Evolutionary conservation across 2,797 vertebrate genomes (phyloP).

Genomic region (Melopsittacus undulatus): DNA sequence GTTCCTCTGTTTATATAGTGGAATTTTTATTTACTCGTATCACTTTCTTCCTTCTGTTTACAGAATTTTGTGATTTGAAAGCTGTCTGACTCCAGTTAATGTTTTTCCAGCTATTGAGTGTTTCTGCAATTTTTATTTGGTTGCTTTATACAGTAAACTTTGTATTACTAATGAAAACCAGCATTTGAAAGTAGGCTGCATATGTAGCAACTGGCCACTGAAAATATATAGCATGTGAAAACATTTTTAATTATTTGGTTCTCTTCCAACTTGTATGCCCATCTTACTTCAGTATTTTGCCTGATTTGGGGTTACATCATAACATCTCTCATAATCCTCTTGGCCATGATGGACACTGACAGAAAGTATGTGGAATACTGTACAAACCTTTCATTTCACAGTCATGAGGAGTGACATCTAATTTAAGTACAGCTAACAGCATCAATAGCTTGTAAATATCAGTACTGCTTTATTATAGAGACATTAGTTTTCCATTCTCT

Average conservation of each 20-base stretch:
- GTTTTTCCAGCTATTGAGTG: neutral
- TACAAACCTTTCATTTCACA: neutral
- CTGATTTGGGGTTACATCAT: neutral
- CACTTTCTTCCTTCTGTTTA: constrained; percentile 15
- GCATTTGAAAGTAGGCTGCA: neutral
- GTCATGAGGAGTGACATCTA: neutral
- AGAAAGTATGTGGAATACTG: constrained; percentile 15
- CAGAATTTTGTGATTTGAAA: neutral
- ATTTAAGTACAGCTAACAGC: neutral
- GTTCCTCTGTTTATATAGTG: neutral
- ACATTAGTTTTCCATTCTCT: constrained; percentile 4
- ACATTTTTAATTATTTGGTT: neutral
- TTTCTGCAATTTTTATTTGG: neutral
- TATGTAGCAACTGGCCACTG: neutral
- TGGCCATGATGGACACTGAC: neutral
- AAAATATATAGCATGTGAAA: neutral
- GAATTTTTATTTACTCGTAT: neutral
- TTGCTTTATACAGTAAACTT: neutral
- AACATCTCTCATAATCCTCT: neutral
- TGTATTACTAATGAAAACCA: neutral
- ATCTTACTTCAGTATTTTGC: neutral
- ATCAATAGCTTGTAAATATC: neutral
- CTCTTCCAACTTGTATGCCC: neutral
- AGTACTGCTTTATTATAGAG: neutral
- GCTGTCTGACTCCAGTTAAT: constrained; percentile 4